phyloP scores from a whole-genome alignment of 1,140 invertebrate species.

The Aphaenogaster floridana region DNA sequence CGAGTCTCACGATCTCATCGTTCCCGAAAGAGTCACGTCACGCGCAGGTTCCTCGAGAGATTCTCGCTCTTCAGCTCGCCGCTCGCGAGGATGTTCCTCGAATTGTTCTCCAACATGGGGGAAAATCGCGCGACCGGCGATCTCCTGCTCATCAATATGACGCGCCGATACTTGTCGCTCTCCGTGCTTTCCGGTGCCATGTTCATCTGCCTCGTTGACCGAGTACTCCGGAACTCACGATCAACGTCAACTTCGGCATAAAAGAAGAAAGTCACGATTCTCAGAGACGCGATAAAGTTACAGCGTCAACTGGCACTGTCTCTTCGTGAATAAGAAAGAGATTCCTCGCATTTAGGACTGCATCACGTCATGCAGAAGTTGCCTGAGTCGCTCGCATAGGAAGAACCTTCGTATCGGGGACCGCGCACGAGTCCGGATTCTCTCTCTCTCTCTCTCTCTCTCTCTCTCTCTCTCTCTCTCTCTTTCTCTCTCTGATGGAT shows the following conservation, averaged over 20 bases:
- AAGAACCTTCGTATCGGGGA: constrained; percentile 68
- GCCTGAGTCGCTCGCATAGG: constrained; percentile 44
- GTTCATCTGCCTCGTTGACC: neutral
- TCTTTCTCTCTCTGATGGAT: constrained; percentile 79
- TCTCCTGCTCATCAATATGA: neutral
- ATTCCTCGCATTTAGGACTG: neutral
- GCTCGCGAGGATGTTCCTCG: constrained; percentile 31
- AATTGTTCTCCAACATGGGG: neutral
- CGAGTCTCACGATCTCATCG: constrained; percentile 29
- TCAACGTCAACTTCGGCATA: neutral
- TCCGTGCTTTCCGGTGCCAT: constrained; percentile 12
- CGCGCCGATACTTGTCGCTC: neutral
- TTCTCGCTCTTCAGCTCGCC: constrained; percentile 18
- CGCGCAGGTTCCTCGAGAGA: constrained; percentile 6
- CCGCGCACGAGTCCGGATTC: constrained; percentile 48
- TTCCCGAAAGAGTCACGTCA: constrained; percentile 41
- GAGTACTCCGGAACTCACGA: neutral
- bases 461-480: constrained; percentile 15
- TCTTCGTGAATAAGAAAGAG: neutral
- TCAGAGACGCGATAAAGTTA: neutral
- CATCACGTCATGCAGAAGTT: neutral
- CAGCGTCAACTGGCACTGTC: neutral
- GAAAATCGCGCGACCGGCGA: constrained; percentile 21
- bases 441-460: constrained; percentile 60
- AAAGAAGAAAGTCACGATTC: neutral